These are phyloP conservation scores for Mastomys natalensis DNA, from an alignment of 2,113 vertebrate genomes.

Conservation along the genomic window DNA sequence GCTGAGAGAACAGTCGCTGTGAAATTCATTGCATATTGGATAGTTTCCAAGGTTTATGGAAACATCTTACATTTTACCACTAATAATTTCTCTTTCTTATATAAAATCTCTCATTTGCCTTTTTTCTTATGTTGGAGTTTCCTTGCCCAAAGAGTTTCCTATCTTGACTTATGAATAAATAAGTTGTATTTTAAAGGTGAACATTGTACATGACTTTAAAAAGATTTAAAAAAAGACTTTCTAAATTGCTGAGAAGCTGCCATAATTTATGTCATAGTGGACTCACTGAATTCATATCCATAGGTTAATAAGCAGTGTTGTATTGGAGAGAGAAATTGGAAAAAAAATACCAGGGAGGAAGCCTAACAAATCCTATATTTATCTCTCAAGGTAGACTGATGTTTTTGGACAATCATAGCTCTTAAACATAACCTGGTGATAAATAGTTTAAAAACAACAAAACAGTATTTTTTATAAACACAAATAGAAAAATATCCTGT, in stretches of 20 bases:
- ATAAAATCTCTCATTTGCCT: background rate
- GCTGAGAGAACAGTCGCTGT: background rate
- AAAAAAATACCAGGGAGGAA: background rate
- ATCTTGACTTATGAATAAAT: background rate
- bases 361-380: background rate
- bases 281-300: background rate
- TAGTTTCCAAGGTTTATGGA: background rate
- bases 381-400: background rate
- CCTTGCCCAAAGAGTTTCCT: background rate
- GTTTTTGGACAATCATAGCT: background rate
- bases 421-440: background rate
- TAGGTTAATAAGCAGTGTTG: background rate
- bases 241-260: background rate
- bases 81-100: background rate
- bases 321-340: background rate
- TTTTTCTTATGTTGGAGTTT: background rate
- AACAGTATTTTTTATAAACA: background rate
- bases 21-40: background rate
- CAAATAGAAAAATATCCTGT: background rate
- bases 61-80: background rate
- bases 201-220: background rate
- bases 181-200: background rate
- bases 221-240: background rate
- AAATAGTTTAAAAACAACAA: background rate
- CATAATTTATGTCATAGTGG: background rate